Base-by-base conservation (phyloP, 1,140 invertebrate genomes). In the Drosophila sproati region DNA sequence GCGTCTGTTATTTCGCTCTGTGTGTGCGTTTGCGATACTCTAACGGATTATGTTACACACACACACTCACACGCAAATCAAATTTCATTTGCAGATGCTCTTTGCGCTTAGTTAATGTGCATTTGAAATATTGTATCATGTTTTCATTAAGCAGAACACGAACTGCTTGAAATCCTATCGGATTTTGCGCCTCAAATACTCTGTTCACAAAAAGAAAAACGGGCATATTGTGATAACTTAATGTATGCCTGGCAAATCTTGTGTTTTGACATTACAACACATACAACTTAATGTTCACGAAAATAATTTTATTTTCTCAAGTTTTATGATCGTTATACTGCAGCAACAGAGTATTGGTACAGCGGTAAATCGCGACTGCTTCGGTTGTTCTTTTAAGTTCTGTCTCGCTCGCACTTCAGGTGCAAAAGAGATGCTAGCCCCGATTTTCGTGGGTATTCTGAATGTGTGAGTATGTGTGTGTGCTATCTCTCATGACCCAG, bases 1-100 rank as follows among this genome's bases (percentile, higher is more conserved):
- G 35, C 20, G 35, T 71, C 35, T 54, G 59, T 29, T 63, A 41
- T 90, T 90, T 90, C 81, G 10, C 48, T 89, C 73, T 74, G 63
- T 32, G 31, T 62, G 57, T 70, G 57, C 20, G 41, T 41, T 43
- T 41, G 6, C 28, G 39, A 28, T n/a, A 34, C 52, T 41, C 66
- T 37, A 62, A n/a, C 62, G 70, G 70, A 77, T 77, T 77, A 77
- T 73, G 62, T 77, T 77, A 73, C 74, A 75, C 31, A 59, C 39
- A 59, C 45, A 51, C 20, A 41, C 37, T 37, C 31, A n/a, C 2
- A 34, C 62, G 32, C 28, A 69, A 45, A 55, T 39, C 56, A 69
- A 41, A 69, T 69, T 54, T 74, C 72, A 59, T 35, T 48, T 60
- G 29, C 55, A 54, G 61, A 43, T 55, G 37, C 48, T 43, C 69